Conservation (phyloP, 2,113 vertebrate species). For the Felis chaus region DNA sequence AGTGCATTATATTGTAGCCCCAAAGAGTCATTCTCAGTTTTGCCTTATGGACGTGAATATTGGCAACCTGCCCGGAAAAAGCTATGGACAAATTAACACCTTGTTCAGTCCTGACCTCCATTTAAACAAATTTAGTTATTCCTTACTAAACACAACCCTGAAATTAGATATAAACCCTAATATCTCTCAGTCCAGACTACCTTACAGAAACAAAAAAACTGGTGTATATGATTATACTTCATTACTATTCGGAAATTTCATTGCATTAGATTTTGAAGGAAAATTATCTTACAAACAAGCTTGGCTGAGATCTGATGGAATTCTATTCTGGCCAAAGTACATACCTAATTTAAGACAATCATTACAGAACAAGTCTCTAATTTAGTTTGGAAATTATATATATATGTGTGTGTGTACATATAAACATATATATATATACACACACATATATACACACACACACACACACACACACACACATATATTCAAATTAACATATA, state of each 20-base stretch:
- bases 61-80: background rate
- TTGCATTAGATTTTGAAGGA: slow-evolving; percentile 1
- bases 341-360: background rate
- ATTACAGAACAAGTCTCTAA: background rate
- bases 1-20: background rate
- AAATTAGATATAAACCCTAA: background rate
- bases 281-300: background rate
- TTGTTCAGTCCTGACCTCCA: background rate
- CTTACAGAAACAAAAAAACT: background rate
- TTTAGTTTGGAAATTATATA: background rate
- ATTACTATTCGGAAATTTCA: background rate
- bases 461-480: too few species aligned
- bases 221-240: background rate
- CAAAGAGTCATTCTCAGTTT: background rate
- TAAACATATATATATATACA: too few species aligned
- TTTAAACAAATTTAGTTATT: slow-evolving; percentile 18
- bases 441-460: rapidly evolving
- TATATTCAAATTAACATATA: too few species aligned
- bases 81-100: background rate
- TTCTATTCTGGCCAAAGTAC: background rate
- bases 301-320: background rate
- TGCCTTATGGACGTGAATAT: background rate
- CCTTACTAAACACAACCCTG: background rate
- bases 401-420: too few species aligned
- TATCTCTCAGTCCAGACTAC: background rate